Percentiles rank a stretch among this genome's conserved stretches.
Evolutionary conservation across 2,888 invertebrate species (phyloP).

Genomic region (Argyresthia albistria): DNA sequence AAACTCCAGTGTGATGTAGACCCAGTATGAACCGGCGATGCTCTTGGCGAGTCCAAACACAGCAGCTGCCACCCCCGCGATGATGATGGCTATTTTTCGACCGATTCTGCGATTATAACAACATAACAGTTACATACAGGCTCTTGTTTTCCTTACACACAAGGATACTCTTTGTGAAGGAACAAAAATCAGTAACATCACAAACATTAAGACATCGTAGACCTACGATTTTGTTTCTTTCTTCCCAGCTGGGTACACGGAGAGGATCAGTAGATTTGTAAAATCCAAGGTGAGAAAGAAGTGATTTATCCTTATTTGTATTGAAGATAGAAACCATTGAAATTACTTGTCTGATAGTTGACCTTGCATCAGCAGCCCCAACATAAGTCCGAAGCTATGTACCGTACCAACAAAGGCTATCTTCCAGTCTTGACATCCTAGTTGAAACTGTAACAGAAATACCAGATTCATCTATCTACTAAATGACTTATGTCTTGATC

Average conservation of each 20-base stretch:
- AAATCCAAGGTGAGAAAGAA: too few relatives aligned
- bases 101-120: background rate
- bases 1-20: background rate
- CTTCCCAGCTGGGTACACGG: too few relatives aligned
- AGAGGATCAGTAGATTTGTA: too few relatives aligned
- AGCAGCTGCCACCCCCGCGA: background rate
- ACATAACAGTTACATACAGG: too few relatives aligned
- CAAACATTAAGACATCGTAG: too few relatives aligned
- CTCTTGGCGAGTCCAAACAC: background rate
- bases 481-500: too few relatives aligned
- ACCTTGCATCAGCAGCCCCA: conserved; percentile 67
- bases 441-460: conserved; percentile 16
- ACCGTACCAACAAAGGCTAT: conserved; percentile 59
- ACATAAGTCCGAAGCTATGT: conserved; percentile 67
- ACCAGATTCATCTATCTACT: too few relatives aligned
- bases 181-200: too few relatives aligned
- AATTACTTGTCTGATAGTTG: conserved; percentile 62
- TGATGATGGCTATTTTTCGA: background rate
- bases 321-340: background rate
- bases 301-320: background rate
- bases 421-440: conserved; percentile 44
- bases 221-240: too few relatives aligned
- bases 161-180: too few relatives aligned
- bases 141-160: too few relatives aligned
- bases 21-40: background rate